phyloP scores from a whole-genome alignment of 2,113 vertebrate species.

The Sinocyclocheilus maitianheensis region DNA sequence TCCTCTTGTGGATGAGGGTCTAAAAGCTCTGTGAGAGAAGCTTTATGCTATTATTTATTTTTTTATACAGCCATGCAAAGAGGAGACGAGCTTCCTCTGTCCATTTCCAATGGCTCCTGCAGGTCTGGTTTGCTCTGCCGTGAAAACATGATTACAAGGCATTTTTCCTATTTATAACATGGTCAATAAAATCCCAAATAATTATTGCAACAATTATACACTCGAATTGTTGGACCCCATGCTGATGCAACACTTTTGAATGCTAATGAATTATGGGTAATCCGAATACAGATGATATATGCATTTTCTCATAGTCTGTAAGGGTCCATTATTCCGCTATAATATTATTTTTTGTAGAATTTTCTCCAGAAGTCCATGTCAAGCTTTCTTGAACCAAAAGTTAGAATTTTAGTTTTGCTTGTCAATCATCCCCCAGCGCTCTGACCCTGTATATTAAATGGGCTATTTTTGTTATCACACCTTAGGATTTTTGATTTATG shows the following conservation, averaged over 20 bases:
- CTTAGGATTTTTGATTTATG: neutral
- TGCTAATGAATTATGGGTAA: conserved; percentile 14
- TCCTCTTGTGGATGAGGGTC: conserved; percentile 24
- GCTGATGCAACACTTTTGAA: conserved; percentile 1
- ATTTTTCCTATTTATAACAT: conserved; percentile 13
- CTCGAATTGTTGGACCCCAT: neutral
- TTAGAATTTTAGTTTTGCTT: neutral
- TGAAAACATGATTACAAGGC: conserved; percentile 33
- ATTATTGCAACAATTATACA: conserved; percentile 38
- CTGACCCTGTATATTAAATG: neutral
- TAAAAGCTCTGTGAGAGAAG: conserved; percentile 27
- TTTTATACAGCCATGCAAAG: conserved; percentile 19
- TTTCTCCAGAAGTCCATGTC: neutral
- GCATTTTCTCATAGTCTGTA: neutral
- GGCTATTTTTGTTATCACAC: neutral
- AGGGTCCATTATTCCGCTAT: neutral
- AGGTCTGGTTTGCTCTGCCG: conserved; percentile 11
- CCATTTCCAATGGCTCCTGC: conserved; percentile 6
- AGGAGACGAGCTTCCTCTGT: neutral
- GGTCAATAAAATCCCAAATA: conserved; percentile 20
- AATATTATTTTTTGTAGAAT: no score
- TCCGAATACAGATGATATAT: neutral
- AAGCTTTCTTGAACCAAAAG: neutral
- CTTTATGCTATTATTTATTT: conserved; percentile 36
- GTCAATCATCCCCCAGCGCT: neutral